Conservation (phyloP, 2,797 vertebrate genomes). For the Spheniscus humboldti region DNA sequence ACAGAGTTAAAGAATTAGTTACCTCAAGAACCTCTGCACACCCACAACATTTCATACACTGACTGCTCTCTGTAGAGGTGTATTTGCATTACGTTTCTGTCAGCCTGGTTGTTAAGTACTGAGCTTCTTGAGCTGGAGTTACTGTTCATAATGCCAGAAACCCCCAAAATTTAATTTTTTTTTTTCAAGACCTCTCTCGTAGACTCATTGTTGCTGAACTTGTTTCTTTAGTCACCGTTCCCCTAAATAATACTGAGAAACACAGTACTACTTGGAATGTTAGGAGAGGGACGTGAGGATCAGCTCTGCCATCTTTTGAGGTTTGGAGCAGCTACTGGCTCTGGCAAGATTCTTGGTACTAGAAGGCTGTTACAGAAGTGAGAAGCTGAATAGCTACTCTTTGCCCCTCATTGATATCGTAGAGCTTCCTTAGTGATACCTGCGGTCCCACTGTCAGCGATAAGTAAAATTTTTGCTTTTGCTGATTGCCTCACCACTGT, state of each 20-base stretch:
- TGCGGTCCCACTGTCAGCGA: not conserved
- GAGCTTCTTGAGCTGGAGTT: not conserved
- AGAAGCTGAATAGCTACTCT: not conserved
- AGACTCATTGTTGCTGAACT: not conserved
- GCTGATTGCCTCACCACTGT: not conserved
- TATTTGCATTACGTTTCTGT: not conserved
- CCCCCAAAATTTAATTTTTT: not conserved
- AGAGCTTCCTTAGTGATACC: not conserved
- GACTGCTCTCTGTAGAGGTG: not conserved
- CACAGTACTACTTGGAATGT: not conserved
- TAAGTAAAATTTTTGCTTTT: not conserved
- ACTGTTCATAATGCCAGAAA: not conserved
- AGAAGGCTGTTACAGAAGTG: not conserved
- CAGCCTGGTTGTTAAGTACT: not conserved
- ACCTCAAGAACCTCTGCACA: not conserved
- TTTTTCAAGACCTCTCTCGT: not conserved
- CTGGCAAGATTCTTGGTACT: not conserved
- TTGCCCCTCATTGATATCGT: accelerated
- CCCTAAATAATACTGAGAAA: not conserved
- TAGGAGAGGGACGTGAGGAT: not conserved
- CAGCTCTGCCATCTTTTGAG: not conserved
- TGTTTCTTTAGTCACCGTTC: not conserved
- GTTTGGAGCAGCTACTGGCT: not conserved
- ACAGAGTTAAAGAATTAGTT: not conserved
- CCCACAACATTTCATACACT: not conserved